Evolutionary conservation across 2,797 vertebrate species (phyloP), one percentile per base, ranked within the genome.

Genomic region (Gephyroberyx darwinii): DNA sequence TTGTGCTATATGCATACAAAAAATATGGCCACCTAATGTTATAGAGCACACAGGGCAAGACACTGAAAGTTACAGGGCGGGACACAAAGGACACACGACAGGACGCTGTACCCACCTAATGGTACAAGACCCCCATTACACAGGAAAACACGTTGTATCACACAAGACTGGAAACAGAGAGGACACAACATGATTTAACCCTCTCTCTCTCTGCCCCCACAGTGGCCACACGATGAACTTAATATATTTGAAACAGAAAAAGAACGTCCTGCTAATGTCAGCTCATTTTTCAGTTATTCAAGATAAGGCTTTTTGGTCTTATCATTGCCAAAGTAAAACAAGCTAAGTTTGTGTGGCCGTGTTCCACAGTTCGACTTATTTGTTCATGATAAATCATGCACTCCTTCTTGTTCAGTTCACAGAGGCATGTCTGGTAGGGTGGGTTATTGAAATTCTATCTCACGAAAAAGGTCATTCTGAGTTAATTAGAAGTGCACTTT

Each of bases 401-500:
- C 39, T 31, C 52, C 3, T 59, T 16, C 64, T 35, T 17, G 16
- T n/a, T 51, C 62, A 35, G 33, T 56, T 71, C 55, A 43, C 51
- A 57, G 63, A 86, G 72, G 61, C 43, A 35, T 54, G 3, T 65
- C 76, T 82, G 71, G 41, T 64, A 69, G 48, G 75, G 62, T 62
- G 9, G 1, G 67, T 41, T 81, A 83, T 81, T 82, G 72, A 77
- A 75, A 86, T 68, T 71, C 56, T 78, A 70, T 80, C 65, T 56
- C 19, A 66, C 51, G 58, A 41, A 65, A 77, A 90, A 87, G 85
- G 84, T 82, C 73, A 82, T 39, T 66, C 73, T 10, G 62, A 82
- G 58, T 77, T 84, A 80, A 85, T 85, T 71, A 78, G 53, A 81
- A 59, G 57, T 57, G 65, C 19, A 52, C 60, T 69, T 64, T 50